Evolutionary conservation across 2,113 vertebrate species (phyloP).

Genomic region (Vicugna pacos): DNA sequence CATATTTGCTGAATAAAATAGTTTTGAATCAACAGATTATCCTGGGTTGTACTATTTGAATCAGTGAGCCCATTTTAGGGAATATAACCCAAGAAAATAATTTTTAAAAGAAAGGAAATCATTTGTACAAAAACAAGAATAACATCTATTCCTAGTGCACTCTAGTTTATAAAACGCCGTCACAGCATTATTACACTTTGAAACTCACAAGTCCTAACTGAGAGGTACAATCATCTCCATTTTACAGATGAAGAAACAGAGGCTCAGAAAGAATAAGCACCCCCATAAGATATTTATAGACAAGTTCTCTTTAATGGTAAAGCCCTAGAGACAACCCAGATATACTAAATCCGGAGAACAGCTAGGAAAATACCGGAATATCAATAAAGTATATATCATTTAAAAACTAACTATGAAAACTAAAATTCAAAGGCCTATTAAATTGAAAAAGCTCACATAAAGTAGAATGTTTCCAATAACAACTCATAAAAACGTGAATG

Average conservation of each 20-base stretch:
- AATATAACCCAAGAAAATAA: neutral
- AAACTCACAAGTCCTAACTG: neutral
- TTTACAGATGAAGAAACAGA: no score
- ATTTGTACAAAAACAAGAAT: neutral
- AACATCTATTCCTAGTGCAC: neutral
- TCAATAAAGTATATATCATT: neutral
- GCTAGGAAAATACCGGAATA: neutral
- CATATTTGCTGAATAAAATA: neutral
- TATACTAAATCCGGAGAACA: neutral
- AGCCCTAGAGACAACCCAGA: neutral
- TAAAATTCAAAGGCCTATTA: neutral
- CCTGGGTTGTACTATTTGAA: neutral
- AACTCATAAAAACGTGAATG: neutral
- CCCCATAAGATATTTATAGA: neutral
- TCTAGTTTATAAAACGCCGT: neutral
- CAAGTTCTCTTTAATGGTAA: neutral
- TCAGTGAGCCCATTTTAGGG: neutral
- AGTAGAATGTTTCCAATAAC: neutral
- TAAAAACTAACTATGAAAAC: neutral
- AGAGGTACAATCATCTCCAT: neutral
- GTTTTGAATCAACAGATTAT: neutral
- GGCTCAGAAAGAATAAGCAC: neutral
- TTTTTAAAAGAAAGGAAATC: neutral
- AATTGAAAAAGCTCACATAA: neutral
- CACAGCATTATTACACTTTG: neutral